Evolutionary conservation across 1,140 invertebrate species (phyloP), one percentile per base, ranked within the genome.

Genomic region (Drosophila asahinai): DNA sequence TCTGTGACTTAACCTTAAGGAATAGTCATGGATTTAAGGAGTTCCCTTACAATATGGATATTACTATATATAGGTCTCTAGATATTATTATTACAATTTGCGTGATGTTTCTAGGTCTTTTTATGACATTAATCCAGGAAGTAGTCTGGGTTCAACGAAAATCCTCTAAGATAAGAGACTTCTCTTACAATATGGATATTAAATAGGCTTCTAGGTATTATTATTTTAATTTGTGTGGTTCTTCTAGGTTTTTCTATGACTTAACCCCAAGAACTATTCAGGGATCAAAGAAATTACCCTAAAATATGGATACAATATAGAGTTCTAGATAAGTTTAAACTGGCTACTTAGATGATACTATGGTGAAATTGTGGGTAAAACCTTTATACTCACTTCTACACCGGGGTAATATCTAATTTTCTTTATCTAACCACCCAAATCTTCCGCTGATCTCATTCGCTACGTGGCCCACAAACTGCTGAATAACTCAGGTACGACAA

Each of bases 341-440:
- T 25, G 5, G 7, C 8, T 27, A 7, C 5, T 33, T 54, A 1
- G 7, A 17, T 6, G 9, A 17, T 17, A 19, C 5, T 5, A n/a
- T 65, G 52, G 19, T 62, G 63, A 62, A 47, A 62, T 62, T 19
- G 15, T 47, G 17, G n/a, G 33, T 19, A 27, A 14, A 17, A 36
- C 25, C 5, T 25, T 25, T 30, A 22, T n/a, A 19, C 15, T 36
- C 1, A 15, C n/a, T 19, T 49, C 12, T 62, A 48, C 25, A 25
- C 8, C 15, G 14, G 43, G 22, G 36, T 12, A 48, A 52, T 67
- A 71, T 48, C 51, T 72, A 15, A 49, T 49, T 36, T 19, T 17
- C 9, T 72, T 71, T 40, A 59, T 71, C 65, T 30, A 19, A 48
- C 5, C 25, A 12, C 43, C 27, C 19, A 68, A 58, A 67, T 67